Evolutionary conservation across 2,113 vertebrate species (phyloP), one percentile per base, ranked within the genome.

Genomic region (Uria aalge): DNA sequence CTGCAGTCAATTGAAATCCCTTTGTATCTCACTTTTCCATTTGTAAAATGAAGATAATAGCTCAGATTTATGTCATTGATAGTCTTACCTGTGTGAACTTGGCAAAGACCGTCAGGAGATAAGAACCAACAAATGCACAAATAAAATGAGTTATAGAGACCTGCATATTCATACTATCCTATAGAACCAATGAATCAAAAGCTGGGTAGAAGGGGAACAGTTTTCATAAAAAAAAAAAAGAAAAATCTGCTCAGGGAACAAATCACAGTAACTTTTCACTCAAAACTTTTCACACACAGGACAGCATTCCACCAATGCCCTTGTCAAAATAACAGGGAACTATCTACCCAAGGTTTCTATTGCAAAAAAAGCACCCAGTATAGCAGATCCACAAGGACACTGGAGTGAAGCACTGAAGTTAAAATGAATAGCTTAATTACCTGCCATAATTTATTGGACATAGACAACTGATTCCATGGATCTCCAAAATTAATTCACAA

Each of bases 391-490:
- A 81, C 90, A 96, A 96, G 93, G 94, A 93, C 95, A 94, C 21
- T 63, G 57, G 30, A 89, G 32, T n/a, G 57, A 71, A 90, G 32
- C 29, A 87, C 36, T 47, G 76, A 94, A 87, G 92, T 60, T 88
- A 82, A 95, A 97, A 95, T 83, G 66, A 97, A 96, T 87, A 96
- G 67, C 76, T 95, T 96, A 94, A 97, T 96, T 98, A 94, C 66
- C 67, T 78, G 69, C 79, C 59, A 64, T 97, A 97, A 97, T 95
- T 97, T 89, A 88, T 93, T 92, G 87, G 94, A 95, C 90, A 95
- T 92, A 75, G 76, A 73, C 76, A 97, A 88, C 82, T 74, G 74
- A 92, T 94, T 97, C 94, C 59, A 92, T 48, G 67, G 79, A 53
- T 88, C 52, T 96, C 63, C 67, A 89, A 94, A 94, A 85, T 92